Evolutionary conservation across 2,888 invertebrate species (phyloP), one percentile per base, ranked within the genome.

Genomic region (Pammene aurita): DNA sequence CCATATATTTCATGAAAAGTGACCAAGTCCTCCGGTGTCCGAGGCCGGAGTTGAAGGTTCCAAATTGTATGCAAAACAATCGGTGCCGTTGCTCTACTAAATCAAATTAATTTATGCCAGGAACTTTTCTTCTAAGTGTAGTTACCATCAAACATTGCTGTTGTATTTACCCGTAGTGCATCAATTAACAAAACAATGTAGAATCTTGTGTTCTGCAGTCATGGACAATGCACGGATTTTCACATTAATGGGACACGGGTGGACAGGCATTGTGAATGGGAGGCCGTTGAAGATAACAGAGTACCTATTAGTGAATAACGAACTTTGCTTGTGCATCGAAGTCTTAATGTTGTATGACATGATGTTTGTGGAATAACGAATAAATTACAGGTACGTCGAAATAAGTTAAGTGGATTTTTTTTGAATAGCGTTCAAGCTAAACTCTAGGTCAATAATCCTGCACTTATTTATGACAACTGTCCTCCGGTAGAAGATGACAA

Each of bases 201-300:
- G 38, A 7, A 63, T 64, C 57, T 68, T 68, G 63, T 58, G 11
- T 18, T 69, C 16, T 48, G 14, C 46, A 16, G 60, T 34, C 54
- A 38, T 44, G 63, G 71, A 84, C 84, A 85, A 84, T 81, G 74
- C 71, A 74, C 79, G 80, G 81, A 78, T 75, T 69, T 72, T 64
- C 73, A 78, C 75, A 72, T 75, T 74, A 73, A 72, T 66, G 64
- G 56, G 77, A 62, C 74, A 74, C 73, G 77, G 79, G 74, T 78
- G 76, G 73, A 58, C 72, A 72, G 70, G n/a, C 65, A 42, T 62
- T 18, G 41, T 74, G 72, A 78, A 78, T 77, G 71, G 74, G 74
- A 74, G 77, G 77, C 75, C 77, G 67, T 66, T 48, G 66, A 54
- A 64, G 68, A 63, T 68, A 60, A 48, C 41, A 18, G 18, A 5